Conservation (phyloP, 2,797 vertebrate genomes). For the Dendrocincla tyrannina region DNA sequence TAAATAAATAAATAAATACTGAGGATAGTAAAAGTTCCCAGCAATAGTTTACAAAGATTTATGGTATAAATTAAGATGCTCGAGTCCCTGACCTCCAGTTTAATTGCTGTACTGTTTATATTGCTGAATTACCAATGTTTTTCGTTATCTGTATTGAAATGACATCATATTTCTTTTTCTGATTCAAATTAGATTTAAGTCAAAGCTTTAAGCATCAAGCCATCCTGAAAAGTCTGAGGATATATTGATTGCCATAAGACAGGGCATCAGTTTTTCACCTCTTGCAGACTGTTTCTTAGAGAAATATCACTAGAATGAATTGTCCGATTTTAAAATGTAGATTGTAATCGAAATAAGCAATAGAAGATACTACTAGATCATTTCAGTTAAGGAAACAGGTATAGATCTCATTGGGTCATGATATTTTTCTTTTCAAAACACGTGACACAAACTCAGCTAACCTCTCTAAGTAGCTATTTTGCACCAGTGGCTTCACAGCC, state of each 20-base stretch:
- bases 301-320: neutral
- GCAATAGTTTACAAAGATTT: neutral
- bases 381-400: neutral
- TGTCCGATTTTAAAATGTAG: neutral
- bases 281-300: neutral
- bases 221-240: neutral
- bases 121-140: neutral
- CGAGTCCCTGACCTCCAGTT: neutral
- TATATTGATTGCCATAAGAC: neutral
- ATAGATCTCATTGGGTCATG: neutral
- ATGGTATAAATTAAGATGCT: neutral
- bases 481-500: neutral
- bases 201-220: neutral
- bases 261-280: neutral
- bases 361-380: neutral
- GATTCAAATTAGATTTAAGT: slow-evolving; percentile 30
- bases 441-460: neutral
- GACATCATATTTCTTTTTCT: neutral
- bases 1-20: neutral
- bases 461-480: neutral
- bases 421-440: neutral
- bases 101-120: neutral
- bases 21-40: neutral
- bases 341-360: neutral
- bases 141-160: neutral